phyloP scores from a whole-genome alignment of 1,140 invertebrate genomes.

The Brachionus koreanus region DNA sequence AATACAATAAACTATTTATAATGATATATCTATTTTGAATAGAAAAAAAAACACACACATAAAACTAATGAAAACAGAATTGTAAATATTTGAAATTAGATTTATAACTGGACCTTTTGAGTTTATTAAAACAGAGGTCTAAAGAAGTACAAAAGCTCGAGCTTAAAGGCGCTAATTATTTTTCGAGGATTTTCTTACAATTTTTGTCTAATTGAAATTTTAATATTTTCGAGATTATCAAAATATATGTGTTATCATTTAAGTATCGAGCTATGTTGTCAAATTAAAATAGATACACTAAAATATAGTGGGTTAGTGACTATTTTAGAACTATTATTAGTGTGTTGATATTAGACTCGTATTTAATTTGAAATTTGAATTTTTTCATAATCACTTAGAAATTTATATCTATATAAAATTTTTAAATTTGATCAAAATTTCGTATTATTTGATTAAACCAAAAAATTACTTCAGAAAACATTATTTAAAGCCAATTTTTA shows the following conservation, averaged over 20 bases:
- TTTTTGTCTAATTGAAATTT: background rate
- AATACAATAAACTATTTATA: background rate
- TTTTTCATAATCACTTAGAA: background rate
- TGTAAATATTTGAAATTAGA: constrained; percentile 29
- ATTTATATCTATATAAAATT: background rate
- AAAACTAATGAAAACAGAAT: background rate
- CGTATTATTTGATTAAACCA: too few relatives aligned
- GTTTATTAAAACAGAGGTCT: constrained; percentile 11
- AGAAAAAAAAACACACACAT: background rate
- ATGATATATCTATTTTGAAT: background rate
- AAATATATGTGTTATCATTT: background rate
- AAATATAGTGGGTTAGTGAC: background rate
- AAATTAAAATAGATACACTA: background rate
- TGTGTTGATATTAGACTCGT: background rate
- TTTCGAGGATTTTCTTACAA: background rate
- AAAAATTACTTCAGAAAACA: too few relatives aligned
- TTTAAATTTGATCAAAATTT: background rate
- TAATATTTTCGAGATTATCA: constrained; percentile 11
- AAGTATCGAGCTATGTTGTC: background rate
- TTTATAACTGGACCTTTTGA: constrained; percentile 25
- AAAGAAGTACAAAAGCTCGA: background rate
- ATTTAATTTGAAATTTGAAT: background rate
- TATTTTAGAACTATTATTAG: background rate
- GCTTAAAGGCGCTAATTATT: constrained; percentile 27
- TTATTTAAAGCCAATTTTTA: too few relatives aligned